Base-by-base conservation (phyloP, 2,888 invertebrate genomes). In the Nysson spinosus region DNA sequence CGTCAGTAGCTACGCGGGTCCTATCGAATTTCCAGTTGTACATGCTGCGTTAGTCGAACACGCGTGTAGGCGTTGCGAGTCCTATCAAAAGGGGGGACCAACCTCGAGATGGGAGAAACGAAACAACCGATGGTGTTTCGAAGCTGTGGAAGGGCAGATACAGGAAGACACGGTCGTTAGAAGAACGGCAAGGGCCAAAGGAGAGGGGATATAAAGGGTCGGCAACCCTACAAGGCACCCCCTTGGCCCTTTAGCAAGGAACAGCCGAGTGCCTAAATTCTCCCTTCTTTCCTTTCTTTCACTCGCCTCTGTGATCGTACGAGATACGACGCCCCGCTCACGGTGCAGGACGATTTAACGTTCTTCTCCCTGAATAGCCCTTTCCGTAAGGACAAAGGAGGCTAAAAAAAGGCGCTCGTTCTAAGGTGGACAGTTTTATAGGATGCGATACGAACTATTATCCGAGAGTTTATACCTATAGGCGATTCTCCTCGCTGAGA, bases 11-110 rank as follows among this genome's bases (percentile, higher is more conserved):
- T 30, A 58, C 42, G 19, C 55, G 20, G 46, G n/a, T n/a, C n/a
- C 52, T 72, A 75, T 79, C 77, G 66, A 73, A 76, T 79, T 75
- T 75, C 75, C n/a, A 63, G 19, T 42, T 46, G 20, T 37, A 32
- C 34, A 55, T 44, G 11, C 7, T 40, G 34, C 43, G 34, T 28
- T 43, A 22, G 20, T 20, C 24, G n/a, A 30, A 58, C 37, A 35
- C 22, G 17, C 28, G 32, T 24, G 30, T 44, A 28, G 34, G 24
- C 26, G 47, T 26, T n/a, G n/a, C n/a, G n/a, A n/a, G n/a, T n/a
- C n/a, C n/a, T n/a, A n/a, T n/a, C n/a, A n/a, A n/a, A n/a, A n/a
- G n/a, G n/a, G n/a, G n/a, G n/a, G n/a, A n/a, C n/a, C n/a, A n/a
- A n/a, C n/a, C n/a, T n/a, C n/a, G n/a, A n/a, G n/a, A n/a, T n/a